A percentile compares a stretch with the other conserved stretches of the same genome.
These are phyloP conservation scores for Malurus splendens DNA, from an alignment of 2,797 vertebrate species.

Conservation along the genomic window DNA sequence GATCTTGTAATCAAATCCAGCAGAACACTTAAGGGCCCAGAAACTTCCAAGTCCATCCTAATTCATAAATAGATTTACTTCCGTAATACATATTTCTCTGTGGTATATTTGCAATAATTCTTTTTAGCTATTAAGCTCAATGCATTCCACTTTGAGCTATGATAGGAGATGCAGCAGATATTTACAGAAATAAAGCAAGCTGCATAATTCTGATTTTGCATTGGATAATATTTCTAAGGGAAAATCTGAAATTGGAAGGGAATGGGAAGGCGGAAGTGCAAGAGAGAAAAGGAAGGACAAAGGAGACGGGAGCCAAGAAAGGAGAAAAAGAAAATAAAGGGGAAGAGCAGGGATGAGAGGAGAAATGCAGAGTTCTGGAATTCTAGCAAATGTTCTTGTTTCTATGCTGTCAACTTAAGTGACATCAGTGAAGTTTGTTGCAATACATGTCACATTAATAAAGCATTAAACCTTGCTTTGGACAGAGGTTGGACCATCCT, in stretches of 20 bases:
- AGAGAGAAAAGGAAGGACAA: not conserved
- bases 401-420: not conserved
- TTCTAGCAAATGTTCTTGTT: not conserved
- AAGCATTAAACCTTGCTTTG: not conserved
- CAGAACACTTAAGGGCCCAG: not conserved
- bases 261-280: not conserved
- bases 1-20: not conserved
- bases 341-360: not conserved
- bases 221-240: not conserved
- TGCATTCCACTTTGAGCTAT: not conserved
- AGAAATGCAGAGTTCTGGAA: not conserved
- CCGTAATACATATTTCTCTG: not conserved
- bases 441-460: not conserved
- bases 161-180: not conserved
- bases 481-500: not conserved
- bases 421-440: not conserved
- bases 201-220: not conserved
- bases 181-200: not conserved
- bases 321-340: not conserved
- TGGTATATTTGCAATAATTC: not conserved
- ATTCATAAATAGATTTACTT: not conserved
- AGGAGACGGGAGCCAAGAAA: not conserved
- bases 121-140: not conserved
- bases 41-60: not conserved
- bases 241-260: not conserved